These are phyloP conservation scores for Poecilus cupreus DNA, from an alignment of 2,888 invertebrate species.

Conservation along the genomic window DNA sequence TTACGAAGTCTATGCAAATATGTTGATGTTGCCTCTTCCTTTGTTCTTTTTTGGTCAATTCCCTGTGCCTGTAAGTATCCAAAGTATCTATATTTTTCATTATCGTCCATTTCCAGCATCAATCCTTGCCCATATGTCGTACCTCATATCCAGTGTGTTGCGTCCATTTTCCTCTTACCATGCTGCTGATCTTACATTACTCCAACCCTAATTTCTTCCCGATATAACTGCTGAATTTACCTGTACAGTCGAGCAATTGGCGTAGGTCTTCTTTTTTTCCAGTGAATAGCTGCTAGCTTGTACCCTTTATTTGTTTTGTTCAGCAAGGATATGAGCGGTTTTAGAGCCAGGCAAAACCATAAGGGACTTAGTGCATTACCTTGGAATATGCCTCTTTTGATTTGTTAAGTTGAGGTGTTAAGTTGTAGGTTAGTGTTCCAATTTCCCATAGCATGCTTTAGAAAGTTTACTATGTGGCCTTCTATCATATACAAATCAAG, in stretches of 20 bases:
- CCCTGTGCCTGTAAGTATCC: neutral
- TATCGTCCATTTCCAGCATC: no score
- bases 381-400: no score
- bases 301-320: neutral
- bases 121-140: constrained; percentile 53
- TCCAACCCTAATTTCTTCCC: constrained; percentile 61
- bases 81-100: neutral
- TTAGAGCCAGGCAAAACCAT: constrained; percentile 59
- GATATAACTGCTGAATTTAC: constrained; percentile 59
- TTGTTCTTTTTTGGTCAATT: no score
- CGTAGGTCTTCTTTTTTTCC: constrained; percentile 37
- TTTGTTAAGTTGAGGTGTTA: no score
- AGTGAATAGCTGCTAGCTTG: constrained; percentile 50
- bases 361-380: no score
- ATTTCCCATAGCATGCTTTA: no score
- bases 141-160: constrained; percentile 22
- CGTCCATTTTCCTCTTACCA: constrained; percentile 44
- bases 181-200: constrained; percentile 59
- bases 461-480: neutral
- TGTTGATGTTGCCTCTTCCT: no score
- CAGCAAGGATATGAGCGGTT: constrained; percentile 52
- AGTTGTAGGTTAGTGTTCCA: no score
- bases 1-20: no score
- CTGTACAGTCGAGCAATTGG: no score
- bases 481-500: neutral